Base-by-base conservation (phyloP, 1,140 invertebrate species). In the Drosophila pectinifera region DNA sequence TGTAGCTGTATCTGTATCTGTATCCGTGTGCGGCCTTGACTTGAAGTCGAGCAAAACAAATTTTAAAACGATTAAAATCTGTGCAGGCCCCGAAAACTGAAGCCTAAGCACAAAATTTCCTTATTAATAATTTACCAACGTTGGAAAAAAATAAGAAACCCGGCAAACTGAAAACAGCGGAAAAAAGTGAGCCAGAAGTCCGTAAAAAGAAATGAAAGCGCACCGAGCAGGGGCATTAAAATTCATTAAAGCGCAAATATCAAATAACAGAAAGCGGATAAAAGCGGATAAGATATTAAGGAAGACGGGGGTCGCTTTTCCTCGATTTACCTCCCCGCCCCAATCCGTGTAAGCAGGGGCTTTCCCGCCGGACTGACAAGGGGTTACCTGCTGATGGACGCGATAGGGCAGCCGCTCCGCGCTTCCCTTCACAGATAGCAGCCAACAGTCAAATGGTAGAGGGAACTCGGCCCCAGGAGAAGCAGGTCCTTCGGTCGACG, bases 191-290 rank as follows among this genome's bases (percentile, higher is more conserved):
- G 46, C 18, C n/a, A 36, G n/a, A 4, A 14, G 58, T 34, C 20
- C 36, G 43, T 20, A 24, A 65, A 62, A 68, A 53, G 64, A 70
- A 58, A 54, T 36, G 31, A 61, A 58, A 55, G 31, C 20, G 14
- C 20, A 42, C 45, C 53, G 28, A 43, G 48, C 13, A 22, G 36
- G 51, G 38, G 39, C 58, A 73, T 57, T 72, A 78, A 73, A 78
- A 78, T 78, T 78, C 84, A 79, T 89, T 80, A 80, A 80, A 80
- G 80, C 80, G 75, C 61, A 73, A 64, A 76, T 76, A 75, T 80
- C 80, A 75, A 83, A 85, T 80, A 80, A 64, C 51, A 63, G 59
- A 65, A 39, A 74, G 58, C 54, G 51, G 46, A 78, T 61, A 70
- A 65, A 39, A 74, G 58, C 54, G 51, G 46, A 78, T 61, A 70